Conservation (phyloP, 2,888 invertebrate genomes). For the Hypselothyrea guttata region DNA sequence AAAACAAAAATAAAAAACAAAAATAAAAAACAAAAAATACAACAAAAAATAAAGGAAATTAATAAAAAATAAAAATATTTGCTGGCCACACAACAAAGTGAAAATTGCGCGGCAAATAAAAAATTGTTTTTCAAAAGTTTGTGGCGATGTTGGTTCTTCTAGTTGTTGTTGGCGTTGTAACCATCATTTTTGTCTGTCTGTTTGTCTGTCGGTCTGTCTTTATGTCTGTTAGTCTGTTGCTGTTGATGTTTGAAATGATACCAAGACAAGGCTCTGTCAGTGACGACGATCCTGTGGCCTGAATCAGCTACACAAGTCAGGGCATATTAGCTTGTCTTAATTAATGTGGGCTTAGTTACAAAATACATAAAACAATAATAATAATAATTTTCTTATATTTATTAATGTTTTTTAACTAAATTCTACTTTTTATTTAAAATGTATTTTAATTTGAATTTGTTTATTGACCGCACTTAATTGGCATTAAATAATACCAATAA, state of each 20-base stretch:
- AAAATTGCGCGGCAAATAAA: conserved; percentile 54
- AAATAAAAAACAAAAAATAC: conserved; percentile 15
- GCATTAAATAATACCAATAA: too few relatives aligned
- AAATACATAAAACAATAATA: not conserved
- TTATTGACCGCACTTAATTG: too few relatives aligned
- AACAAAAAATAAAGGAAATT: conserved; percentile 35
- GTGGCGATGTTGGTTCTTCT: conserved; percentile 34
- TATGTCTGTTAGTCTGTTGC: too few relatives aligned
- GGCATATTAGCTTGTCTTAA: not conserved
- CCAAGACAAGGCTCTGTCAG: conserved; percentile 47
- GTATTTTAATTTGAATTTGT: too few relatives aligned
- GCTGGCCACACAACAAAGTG: conserved; percentile 59
- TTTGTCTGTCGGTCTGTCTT: conserved; percentile 35
- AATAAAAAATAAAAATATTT: conserved; percentile 34
- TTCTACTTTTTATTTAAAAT: too few relatives aligned
- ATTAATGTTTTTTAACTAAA: too few relatives aligned
- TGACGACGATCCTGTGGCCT: conserved; percentile 21
- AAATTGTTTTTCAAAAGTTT: conserved; percentile 70
- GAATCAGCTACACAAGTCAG: conserved; percentile 14
- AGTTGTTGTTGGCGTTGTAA: conserved; percentile 29
- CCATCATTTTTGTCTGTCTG: conserved; percentile 56
- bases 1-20: conserved; percentile 24
- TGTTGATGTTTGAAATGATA: conserved; percentile 59
- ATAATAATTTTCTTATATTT: not conserved
- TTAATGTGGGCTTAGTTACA: conserved; percentile 1